Evolutionary conservation across 2,113 vertebrate species (phyloP).

Genomic region (Jaculus jaculus): DNA sequence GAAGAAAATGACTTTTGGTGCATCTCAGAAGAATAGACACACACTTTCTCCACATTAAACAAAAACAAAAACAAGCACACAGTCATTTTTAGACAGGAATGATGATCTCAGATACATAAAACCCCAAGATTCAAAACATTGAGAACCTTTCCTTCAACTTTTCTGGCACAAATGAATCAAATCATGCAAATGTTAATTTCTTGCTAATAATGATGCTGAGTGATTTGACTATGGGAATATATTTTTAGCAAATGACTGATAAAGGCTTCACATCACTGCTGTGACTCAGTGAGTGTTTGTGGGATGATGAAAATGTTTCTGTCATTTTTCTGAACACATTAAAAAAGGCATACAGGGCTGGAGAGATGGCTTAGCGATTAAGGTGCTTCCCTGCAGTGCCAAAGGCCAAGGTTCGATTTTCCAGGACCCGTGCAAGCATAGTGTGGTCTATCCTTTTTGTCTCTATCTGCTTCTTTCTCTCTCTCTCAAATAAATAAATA

Average conservation of each 20-base stretch:
- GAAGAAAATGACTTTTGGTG: background rate
- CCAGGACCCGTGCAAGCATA: background rate
- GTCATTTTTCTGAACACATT: background rate
- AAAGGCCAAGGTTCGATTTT: background rate
- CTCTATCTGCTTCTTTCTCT: too few relatives aligned
- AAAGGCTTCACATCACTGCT: background rate
- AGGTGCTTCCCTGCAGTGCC: background rate
- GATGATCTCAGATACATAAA: background rate
- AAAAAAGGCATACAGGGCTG: background rate
- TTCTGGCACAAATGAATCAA: background rate
- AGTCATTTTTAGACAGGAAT: background rate
- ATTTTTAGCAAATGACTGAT: background rate
- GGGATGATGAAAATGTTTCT: background rate
- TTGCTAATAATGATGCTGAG: background rate
- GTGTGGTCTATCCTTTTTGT: too few relatives aligned
- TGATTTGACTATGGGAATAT: background rate
- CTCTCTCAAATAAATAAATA: too few relatives aligned
- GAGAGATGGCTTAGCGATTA: background rate
- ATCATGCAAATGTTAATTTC: constrained; percentile 15
- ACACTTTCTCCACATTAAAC: background rate
- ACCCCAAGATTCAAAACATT: background rate
- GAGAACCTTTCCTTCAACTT: background rate
- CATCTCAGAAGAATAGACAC: background rate
- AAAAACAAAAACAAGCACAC: background rate
- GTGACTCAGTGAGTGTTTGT: background rate